A percentile compares a stretch with the other conserved stretches of the same genome.
Evolutionary conservation across 1,140 invertebrate genomes (phyloP).

Genomic region (Eriosoma lanigerum): DNA sequence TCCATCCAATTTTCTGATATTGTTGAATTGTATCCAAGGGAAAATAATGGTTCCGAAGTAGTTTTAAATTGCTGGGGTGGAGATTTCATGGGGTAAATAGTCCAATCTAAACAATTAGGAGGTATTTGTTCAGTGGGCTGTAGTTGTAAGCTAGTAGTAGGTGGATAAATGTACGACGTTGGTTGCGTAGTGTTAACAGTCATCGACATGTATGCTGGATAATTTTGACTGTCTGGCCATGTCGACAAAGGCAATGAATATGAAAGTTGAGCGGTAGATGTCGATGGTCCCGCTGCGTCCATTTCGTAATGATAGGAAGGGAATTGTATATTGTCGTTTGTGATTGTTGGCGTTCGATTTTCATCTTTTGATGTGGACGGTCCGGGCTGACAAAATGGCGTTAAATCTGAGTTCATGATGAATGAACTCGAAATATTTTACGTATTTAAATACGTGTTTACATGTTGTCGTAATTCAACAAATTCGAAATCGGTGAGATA

Average conservation of each 20-base stretch:
- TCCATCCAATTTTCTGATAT: constrained; percentile 45
- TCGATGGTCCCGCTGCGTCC: not conserved
- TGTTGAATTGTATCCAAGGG: constrained; percentile 20
- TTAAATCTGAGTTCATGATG: constrained; percentile 13
- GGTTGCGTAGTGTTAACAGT: not conserved
- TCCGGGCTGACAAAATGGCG: constrained; percentile 9
- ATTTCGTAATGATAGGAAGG: constrained; percentile 7
- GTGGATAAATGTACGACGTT: constrained; percentile 8
- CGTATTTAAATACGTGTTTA: not conserved
- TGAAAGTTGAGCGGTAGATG: not conserved
- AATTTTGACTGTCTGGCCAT: constrained; percentile 14
- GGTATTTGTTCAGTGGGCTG: constrained; percentile 1
- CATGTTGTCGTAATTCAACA: not conserved
- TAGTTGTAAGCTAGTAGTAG: not conserved
- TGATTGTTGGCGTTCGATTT: not conserved
- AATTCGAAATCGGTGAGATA: not conserved
- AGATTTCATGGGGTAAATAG: not conserved
- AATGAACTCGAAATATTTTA: not conserved
- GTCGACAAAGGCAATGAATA: not conserved
- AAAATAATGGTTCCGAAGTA: constrained; percentile 7
- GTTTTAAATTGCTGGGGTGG: constrained; percentile 26
- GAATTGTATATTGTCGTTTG: not conserved
- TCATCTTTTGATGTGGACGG: constrained; percentile 9
- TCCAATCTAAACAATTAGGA: constrained; percentile 38
- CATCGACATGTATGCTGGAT: not conserved